A percentile compares a stretch with the other conserved stretches of the same genome.
These are phyloP conservation scores for Epinephelus moara DNA, from an alignment of 2,113 vertebrate species.

Conservation along the genomic window DNA sequence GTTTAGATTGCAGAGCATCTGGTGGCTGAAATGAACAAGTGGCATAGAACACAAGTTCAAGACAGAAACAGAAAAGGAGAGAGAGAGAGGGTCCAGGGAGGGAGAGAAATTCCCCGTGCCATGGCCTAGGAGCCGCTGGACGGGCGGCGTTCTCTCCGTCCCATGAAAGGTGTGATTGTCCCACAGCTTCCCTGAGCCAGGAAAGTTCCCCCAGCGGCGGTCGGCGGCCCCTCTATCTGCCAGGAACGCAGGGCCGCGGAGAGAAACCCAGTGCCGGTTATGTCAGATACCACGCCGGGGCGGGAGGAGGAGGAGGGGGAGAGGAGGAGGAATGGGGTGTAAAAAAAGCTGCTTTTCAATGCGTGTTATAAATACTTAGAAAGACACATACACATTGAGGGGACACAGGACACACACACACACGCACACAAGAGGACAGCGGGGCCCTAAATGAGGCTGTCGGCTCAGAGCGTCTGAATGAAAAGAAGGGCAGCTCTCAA, in stretches of 20 bases:
- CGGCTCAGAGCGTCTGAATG: conserved; percentile 60
- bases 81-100: conserved; percentile 56
- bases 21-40: conserved; percentile 33
- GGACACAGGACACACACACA: conserved; percentile 46
- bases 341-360: conserved; percentile 61
- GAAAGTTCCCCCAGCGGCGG: conserved; percentile 86
- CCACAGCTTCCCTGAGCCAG: conserved; percentile 79
- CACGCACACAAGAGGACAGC: conserved; percentile 44
- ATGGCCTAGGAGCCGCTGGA: conserved; percentile 58
- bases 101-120: conserved; percentile 72
- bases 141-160: conserved; percentile 77
- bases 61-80: conserved; percentile 44
- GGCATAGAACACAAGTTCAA: conserved; percentile 7
- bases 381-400: conserved; percentile 36
- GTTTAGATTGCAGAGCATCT: not conserved
- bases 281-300: conserved; percentile 75
- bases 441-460: conserved; percentile 66
- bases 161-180: conserved; percentile 89
- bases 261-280: conserved; percentile 65
- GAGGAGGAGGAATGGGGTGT: not conserved
- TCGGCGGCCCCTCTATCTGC: conserved; percentile 80
- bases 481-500: conserved; percentile 76
- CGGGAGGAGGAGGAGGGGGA: not conserved
- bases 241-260: conserved; percentile 74
- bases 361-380: conserved; percentile 76